phyloP scores from a whole-genome alignment of 2,113 vertebrate genomes.

The Protobothrops flavoviridis region DNA sequence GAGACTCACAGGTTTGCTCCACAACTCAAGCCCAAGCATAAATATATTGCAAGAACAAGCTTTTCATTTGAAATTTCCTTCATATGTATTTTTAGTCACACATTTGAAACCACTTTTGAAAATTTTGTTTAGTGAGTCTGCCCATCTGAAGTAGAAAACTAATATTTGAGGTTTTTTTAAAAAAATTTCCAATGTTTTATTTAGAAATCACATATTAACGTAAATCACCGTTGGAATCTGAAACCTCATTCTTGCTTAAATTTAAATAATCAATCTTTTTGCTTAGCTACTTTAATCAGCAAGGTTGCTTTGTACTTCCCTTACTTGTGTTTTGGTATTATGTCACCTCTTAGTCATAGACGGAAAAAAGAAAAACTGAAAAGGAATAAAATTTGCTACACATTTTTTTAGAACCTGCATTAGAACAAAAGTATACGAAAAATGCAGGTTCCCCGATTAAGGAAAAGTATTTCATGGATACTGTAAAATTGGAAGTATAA shows the following conservation, averaged over 20 bases:
- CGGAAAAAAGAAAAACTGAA: not conserved
- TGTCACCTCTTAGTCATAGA: not conserved
- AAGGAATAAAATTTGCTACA: not conserved
- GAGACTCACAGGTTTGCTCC: not conserved
- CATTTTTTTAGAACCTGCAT: not conserved
- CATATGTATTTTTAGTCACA: not conserved
- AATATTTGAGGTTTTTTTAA: not conserved
- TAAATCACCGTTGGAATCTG: not conserved
- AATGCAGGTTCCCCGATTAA: not conserved
- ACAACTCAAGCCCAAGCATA: not conserved
- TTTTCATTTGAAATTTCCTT: not conserved
- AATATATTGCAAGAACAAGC: not conserved
- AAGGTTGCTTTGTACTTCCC: not conserved
- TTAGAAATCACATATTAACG: not conserved
- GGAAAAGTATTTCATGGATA: not conserved
- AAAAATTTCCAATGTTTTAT: not conserved
- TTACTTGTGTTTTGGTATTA: not conserved
- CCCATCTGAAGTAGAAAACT: not conserved
- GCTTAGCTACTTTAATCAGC: not conserved
- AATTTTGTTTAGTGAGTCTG: not conserved
- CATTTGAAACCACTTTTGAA: not conserved
- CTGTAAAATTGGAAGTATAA: not conserved
- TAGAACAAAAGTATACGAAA: not conserved
- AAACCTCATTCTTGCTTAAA: not conserved
- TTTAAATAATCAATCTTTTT: not conserved